A percentile compares a stretch with the other conserved stretches of the same genome.
Evolutionary conservation across 2,113 vertebrate species (phyloP).

Genomic region (Falcunculus frontatus): DNA sequence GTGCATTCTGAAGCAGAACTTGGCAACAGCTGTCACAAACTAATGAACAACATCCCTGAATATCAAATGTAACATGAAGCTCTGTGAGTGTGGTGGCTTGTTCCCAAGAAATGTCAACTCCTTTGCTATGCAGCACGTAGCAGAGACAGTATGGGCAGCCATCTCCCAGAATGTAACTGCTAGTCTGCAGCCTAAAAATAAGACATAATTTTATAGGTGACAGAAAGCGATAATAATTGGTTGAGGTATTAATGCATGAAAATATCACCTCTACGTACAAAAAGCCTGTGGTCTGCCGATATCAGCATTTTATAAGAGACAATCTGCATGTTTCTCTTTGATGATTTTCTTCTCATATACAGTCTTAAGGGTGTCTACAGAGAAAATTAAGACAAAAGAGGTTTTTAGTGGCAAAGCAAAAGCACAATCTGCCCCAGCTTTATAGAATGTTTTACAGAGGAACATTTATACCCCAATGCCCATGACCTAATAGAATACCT

Average conservation of each 20-base stretch:
- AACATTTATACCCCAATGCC: neutral
- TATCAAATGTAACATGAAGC: slow-evolving; percentile 49
- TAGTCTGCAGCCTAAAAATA: neutral
- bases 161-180: neutral
- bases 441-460: neutral
- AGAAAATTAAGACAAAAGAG: slow-evolving; percentile 12
- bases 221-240: neutral
- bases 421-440: neutral
- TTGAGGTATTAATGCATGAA: neutral
- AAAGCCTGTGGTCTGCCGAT: neutral
- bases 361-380: neutral
- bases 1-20: neutral
- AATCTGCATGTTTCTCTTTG: neutral
- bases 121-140: slow-evolving; percentile 26
- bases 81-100: slow-evolving; percentile 2
- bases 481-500: neutral
- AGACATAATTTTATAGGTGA: neutral
- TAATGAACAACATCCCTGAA: slow-evolving; percentile 48
- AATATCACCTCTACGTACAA: neutral
- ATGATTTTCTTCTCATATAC: neutral
- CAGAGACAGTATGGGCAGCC: neutral
- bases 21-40: slow-evolving; percentile 55
- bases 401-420: neutral
- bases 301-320: neutral
- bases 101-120: slow-evolving; percentile 48